phyloP scores from a whole-genome alignment of 2,113 vertebrate species.

The Abramis brama region DNA sequence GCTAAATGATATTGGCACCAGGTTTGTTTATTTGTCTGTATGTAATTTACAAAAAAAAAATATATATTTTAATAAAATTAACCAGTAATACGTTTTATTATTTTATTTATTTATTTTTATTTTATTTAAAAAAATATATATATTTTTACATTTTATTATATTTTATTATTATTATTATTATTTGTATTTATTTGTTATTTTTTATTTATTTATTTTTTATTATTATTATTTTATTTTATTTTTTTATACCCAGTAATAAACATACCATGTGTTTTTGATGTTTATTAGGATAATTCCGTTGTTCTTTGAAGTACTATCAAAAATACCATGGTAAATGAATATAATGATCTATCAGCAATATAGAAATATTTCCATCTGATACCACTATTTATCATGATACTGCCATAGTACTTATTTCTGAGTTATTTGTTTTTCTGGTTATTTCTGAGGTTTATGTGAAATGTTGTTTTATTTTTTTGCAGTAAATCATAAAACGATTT shows the following conservation, averaged over 20 bases:
- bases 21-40: conserved; percentile 66
- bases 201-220: neutral
- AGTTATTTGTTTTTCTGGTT: neutral
- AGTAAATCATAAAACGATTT: neutral
- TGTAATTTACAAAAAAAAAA: neutral
- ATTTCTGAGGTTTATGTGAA: neutral
- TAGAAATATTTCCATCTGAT: neutral
- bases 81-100: neutral
- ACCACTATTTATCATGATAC: neutral
- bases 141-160: too few species aligned
- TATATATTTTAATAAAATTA: neutral
- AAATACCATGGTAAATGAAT: neutral
- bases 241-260: too few species aligned
- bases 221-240: too few species aligned
- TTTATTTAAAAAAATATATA: neutral
- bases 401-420: too few species aligned
- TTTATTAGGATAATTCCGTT: neutral
- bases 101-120: neutral
- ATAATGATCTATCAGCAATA: neutral
- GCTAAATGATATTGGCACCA: conserved; percentile 92
- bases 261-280: neutral
- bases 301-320: neutral
- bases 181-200: neutral
- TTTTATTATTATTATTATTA: too few species aligned
- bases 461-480: neutral